Evolutionary conservation across 2,888 invertebrate genomes (phyloP).

Genomic region (Ichneumoninae sp.): DNA sequence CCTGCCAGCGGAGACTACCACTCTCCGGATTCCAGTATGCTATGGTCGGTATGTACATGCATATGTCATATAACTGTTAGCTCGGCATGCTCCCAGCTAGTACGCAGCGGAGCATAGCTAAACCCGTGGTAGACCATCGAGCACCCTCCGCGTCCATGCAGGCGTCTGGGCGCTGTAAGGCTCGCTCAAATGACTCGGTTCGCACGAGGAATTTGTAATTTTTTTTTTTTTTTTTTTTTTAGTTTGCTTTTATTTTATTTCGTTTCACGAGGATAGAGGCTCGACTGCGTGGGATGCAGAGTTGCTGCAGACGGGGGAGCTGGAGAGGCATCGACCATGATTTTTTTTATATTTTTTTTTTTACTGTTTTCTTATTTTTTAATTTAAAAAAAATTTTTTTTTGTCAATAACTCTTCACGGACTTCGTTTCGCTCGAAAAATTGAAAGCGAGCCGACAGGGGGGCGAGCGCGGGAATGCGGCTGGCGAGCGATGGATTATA

Average conservation of each 20-base stretch:
- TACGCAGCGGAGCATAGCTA: not conserved
- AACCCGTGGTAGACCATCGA: not conserved
- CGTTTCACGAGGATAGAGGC: not conserved
- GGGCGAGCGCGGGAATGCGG: too few species aligned
- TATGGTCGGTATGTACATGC: not conserved
- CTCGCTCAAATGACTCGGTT: not conserved
- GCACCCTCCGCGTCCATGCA: not conserved
- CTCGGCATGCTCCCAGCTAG: not conserved
- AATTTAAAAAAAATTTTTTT: too few species aligned
- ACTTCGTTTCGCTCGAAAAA: too few species aligned
- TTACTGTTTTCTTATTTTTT: not conserved
- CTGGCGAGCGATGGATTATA: not conserved
- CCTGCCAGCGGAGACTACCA: conserved; percentile 9
- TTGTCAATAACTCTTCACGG: too few species aligned
- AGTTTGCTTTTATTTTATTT: not conserved
- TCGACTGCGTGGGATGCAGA: not conserved
- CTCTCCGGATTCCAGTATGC: not conserved
- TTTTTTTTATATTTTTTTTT: not conserved
- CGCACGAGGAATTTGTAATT: not conserved
- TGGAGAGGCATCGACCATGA: not conserved
- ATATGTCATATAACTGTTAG: not conserved
- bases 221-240: not conserved
- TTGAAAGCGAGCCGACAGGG: not conserved
- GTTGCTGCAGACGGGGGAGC: not conserved
- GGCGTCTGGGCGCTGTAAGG: too few species aligned